These are phyloP conservation scores for Brachionichthys hirsutus DNA, from an alignment of 2,113 vertebrate genomes.

Conservation along the genomic window DNA sequence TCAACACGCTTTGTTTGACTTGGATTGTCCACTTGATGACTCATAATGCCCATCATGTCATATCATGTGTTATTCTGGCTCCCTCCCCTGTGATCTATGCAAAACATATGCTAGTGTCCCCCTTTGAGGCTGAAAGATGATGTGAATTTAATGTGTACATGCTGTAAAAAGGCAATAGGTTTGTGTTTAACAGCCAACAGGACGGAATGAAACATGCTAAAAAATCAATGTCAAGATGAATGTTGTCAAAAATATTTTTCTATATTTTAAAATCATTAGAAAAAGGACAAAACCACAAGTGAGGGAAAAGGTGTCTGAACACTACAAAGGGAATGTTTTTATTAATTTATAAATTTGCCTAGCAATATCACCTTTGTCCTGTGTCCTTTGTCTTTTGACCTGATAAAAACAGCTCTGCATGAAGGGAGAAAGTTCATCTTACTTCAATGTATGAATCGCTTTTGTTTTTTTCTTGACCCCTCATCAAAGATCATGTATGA, in stretches of 20 bases:
- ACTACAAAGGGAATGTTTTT: conserved; percentile 84
- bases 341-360: conserved; percentile 85
- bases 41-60: conserved; percentile 9
- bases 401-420: too few relatives aligned
- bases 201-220: conserved; percentile 64
- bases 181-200: conserved; percentile 45
- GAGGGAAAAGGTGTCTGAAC: conserved; percentile 70
- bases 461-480: too few relatives aligned
- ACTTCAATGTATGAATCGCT: too few relatives aligned
- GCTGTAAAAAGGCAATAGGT: conserved; percentile 56
- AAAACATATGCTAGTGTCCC: conserved; percentile 66
- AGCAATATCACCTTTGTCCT: conserved; percentile 67
- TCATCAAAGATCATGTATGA: too few relatives aligned
- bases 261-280: conserved; percentile 74
- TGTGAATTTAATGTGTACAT: conserved; percentile 62
- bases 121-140: conserved; percentile 44
- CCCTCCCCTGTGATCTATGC: conserved; percentile 78
- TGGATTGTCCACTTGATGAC: conserved; percentile 6
- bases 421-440: too few relatives aligned
- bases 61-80: conserved; percentile 20
- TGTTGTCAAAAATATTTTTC: conserved; percentile 82
- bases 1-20: conserved; percentile 10
- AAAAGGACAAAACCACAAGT: conserved; percentile 45
- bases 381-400: conserved; percentile 40
- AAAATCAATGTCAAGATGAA: conserved; percentile 68